Evolutionary conservation across 2,797 vertebrate genomes (phyloP), one percentile per base, ranked within the genome.

Genomic region (Neosilurus hyrtlii): DNA sequence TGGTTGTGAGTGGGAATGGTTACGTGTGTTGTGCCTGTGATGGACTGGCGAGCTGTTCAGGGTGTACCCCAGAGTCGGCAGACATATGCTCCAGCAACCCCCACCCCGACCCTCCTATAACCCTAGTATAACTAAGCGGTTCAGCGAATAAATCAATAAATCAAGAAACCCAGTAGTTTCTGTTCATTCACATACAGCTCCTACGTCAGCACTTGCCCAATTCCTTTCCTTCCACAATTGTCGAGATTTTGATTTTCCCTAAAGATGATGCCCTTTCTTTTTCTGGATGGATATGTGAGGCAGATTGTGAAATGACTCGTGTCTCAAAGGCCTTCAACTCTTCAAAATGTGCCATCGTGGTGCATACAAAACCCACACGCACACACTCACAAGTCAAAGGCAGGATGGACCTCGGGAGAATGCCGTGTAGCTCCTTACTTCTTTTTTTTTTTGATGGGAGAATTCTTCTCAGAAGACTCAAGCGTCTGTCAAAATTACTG

Each of bases 401-500:
- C 85, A 85, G 78, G 85, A 83, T 49, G 74, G 75, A 70, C 63
- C 85, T 83, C 87, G 66, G 78, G 85, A 85, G 87, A 82, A 83
- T 26, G 37, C 22, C 66, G 71, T 51, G n/a, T 6, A 18, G 75
- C 85, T 86, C 76, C 80, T 67, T 81, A 79, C 26, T 79, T 70
- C 62, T 82, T 78, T 74, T 51, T 43, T 43, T 43, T 43, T 43
- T 43, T 43, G 43, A 43, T 0, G 78, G 12, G 57, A 75, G 83
- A 6, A 52, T 56, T 80, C 73, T 72, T 78, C 83, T 87, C 72
- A 84, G 86, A 87, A 88, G 79, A 74, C 65, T 86, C 81, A 86
- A 82, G 83, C 82, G 87, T 71, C 84, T 88, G 83, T 86, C 85
- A 86, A 83, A 86, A 83, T 20, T 51, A 35, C 70, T 74, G 77